Percentiles rank a stretch among this genome's conserved stretches.
Evolutionary conservation across 1,140 invertebrate genomes (phyloP).

Genomic region (Bombyx mori): ASM3026992v2 NC_085110.1:17564001-17564500

Average conservation of each 20-base stretch:
- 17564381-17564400: too few relatives aligned
- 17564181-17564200: conserved; percentile 97
- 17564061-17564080: conserved; percentile 93
- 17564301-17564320: too few relatives aligned
- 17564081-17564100: conserved; percentile 98
- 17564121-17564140: conserved; percentile 87
- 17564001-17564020: too few relatives aligned
- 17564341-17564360: too few relatives aligned
- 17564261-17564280: not conserved
- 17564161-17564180: conserved; percentile 98
- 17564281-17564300: not conserved
- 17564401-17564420: too few relatives aligned
- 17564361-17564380: too few relatives aligned
- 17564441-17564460: too few relatives aligned
- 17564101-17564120: conserved; percentile 94
- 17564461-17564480: too few relatives aligned
- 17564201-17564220: conserved; percentile 97
- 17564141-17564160: conserved; percentile 99
- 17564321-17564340: too few relatives aligned
- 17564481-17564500: too few relatives aligned
- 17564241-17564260: conserved; percentile 70
- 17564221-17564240: conserved; percentile 98
- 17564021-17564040: too few relatives aligned
- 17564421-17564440: too few relatives aligned
- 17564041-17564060: conserved; percentile 82